These are phyloP conservation scores for Drosophila dunni DNA, from an alignment of 1,140 invertebrate genomes.

Conservation along the genomic window DNA sequence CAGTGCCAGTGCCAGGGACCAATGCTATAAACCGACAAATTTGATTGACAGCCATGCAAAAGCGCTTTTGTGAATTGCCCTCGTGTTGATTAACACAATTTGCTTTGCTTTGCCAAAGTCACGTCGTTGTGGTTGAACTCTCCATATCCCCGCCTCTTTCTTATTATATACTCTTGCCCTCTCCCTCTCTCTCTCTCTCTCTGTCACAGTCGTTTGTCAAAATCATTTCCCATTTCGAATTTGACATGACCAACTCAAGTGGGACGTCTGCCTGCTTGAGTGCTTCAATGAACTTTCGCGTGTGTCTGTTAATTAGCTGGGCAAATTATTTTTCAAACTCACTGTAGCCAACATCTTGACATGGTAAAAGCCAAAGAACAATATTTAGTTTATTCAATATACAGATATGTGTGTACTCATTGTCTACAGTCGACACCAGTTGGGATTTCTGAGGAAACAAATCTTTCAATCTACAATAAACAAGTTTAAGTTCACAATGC, in stretches of 20 bases:
- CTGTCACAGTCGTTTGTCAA: conserved; percentile 36
- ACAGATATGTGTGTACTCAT: not conserved
- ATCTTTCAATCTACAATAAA: not conserved
- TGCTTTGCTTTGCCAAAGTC: conserved; percentile 53
- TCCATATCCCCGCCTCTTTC: not conserved
- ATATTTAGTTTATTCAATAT: conserved; percentile 10
- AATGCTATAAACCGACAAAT: conserved; percentile 11
- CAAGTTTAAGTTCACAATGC: not conserved
- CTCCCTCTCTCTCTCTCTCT: not conserved
- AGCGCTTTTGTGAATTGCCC: conserved; percentile 40
- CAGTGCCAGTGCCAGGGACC: not conserved
- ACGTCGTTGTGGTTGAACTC: conserved; percentile 27
- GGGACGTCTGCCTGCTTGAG: conserved; percentile 34
- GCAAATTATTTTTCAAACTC: conserved; percentile 19
- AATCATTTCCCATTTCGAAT: conserved; percentile 49
- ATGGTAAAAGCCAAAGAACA: not conserved
- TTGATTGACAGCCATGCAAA: conserved; percentile 62
- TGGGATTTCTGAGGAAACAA: not conserved
- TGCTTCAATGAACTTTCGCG: conserved; percentile 43
- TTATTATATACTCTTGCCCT: not conserved
- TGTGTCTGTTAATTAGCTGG: conserved; percentile 43
- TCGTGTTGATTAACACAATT: conserved; percentile 57
- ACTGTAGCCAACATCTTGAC: conserved; percentile 13
- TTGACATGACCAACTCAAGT: conserved; percentile 49
- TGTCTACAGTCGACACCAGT: not conserved